Conservation (phyloP, 2,113 vertebrate species). For the Clinocottus analis region DNA sequence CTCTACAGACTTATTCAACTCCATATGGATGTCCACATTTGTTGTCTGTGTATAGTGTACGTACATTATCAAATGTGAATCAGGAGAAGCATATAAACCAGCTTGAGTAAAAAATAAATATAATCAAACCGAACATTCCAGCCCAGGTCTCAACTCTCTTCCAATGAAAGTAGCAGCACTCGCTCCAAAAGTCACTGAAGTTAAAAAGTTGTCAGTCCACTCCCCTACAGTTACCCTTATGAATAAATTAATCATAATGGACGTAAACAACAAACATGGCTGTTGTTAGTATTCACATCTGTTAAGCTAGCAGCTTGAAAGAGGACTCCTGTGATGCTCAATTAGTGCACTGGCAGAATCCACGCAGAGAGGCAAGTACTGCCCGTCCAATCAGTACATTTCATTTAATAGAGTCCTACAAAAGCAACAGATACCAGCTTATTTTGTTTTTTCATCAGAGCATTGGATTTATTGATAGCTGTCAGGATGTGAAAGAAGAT, state of each 20-base stretch:
- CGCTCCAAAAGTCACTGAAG: not conserved
- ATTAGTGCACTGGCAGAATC: not conserved
- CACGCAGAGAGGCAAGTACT: not conserved
- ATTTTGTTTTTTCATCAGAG: not conserved
- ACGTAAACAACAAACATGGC: not conserved
- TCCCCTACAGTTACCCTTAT: not conserved
- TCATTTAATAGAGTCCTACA: too few species aligned
- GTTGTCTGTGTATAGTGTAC: too few species aligned
- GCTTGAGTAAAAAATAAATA: not conserved
- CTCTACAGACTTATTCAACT: not conserved
- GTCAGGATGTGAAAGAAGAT: not conserved
- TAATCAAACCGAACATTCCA: not conserved
- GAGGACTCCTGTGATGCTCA: not conserved
- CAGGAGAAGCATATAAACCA: not conserved
- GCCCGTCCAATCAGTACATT: not conserved
- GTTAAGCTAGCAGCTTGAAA: not conserved
- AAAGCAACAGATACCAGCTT: not conserved
- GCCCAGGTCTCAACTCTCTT: not conserved
- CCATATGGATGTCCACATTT: too few species aligned
- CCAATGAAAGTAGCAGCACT: not conserved
- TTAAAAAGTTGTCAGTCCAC: not conserved
- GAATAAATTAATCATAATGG: not conserved
- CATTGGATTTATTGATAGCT: not conserved
- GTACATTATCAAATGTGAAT: not conserved
- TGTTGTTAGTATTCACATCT: not conserved